Conservation (phyloP, 2,888 invertebrate genomes). For the Ditylenchus weischeri region DNA sequence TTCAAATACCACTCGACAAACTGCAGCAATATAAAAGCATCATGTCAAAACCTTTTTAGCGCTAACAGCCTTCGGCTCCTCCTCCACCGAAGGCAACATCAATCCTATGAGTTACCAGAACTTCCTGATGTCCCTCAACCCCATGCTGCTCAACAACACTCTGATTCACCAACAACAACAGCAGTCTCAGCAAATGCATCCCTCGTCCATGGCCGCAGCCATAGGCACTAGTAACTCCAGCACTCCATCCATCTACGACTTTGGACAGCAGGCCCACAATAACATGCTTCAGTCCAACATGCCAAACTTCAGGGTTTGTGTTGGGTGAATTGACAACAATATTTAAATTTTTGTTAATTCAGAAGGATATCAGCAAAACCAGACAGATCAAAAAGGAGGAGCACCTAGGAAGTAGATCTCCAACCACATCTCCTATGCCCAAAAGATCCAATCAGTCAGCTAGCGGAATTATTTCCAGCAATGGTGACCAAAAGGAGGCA, state of each 20-base stretch:
- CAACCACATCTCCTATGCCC: slow-evolving; percentile 5
- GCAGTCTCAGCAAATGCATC: not conserved
- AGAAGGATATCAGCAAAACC: too few relatives aligned
- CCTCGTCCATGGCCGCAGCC: not conserved
- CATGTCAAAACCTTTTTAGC: not conserved
- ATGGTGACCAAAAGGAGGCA: too few relatives aligned
- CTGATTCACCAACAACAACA: not conserved
- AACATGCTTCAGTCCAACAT: slow-evolving; percentile 1
- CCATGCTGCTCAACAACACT: not conserved
- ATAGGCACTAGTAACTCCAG: not conserved
- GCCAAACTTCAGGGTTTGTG: too few relatives aligned
- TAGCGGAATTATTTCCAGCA: not conserved
- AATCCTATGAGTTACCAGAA: slow-evolving; percentile 8
- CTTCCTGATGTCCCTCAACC: slow-evolving; percentile 6
- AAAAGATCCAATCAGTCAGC: slow-evolving; percentile 1
- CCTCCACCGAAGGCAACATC: slow-evolving; percentile 2
- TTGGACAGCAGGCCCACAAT: not conserved
- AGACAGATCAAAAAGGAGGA: slow-evolving; percentile 2
- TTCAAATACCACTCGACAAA: too few relatives aligned
- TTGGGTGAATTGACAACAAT: too few relatives aligned
- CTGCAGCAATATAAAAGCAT: too few relatives aligned
- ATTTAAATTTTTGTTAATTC: too few relatives aligned
- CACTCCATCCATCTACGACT: slow-evolving; percentile 5
- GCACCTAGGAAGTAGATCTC: not conserved
- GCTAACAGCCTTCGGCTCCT: slow-evolving; percentile 1